Conservation (phyloP, 2,888 invertebrate species). For the Lepidonotus clava region DNA sequence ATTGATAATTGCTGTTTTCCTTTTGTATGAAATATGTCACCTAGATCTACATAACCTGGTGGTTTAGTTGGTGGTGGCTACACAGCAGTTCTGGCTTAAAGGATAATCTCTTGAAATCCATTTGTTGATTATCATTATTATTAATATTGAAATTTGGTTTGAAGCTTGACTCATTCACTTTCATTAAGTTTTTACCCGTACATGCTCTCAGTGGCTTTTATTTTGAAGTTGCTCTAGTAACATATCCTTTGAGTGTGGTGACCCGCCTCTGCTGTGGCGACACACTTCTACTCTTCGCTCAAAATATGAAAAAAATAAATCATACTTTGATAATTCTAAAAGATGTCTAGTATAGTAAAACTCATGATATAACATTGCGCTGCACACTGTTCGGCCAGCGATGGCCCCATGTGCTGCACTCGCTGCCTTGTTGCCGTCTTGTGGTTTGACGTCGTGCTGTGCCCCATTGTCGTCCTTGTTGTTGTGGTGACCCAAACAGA, state of each 20-base stretch:
- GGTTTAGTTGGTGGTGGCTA: conserved; percentile 14
- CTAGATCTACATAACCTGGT: background rate
- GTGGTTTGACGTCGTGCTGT: conserved; percentile 33
- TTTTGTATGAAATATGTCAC: conserved; percentile 5
- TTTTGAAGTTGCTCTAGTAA: background rate
- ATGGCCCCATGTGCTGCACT: conserved; percentile 16
- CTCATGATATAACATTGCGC: background rate
- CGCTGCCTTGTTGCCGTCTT: conserved; percentile 25
- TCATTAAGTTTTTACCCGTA: background rate
- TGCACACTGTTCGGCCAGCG: background rate
- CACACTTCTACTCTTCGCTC: conserved; percentile 15
- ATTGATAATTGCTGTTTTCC: background rate
- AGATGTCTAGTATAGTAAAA: background rate
- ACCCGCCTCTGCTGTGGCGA: background rate
- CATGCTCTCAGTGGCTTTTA: background rate
- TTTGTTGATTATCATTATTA: background rate
- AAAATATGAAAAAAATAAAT: background rate
- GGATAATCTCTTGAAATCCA: background rate
- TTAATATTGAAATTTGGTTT: background rate
- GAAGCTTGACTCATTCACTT: background rate
- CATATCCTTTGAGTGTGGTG: background rate
- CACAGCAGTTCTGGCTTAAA: conserved; percentile 28
- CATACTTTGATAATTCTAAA: background rate
- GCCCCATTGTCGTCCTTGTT: conserved; percentile 7
- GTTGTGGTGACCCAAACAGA: conserved; percentile 8